A percentile compares a stretch with the other conserved stretches of the same genome.
Conservation (phyloP, 2,797 vertebrate species). For the Sylvia borin region DNA sequence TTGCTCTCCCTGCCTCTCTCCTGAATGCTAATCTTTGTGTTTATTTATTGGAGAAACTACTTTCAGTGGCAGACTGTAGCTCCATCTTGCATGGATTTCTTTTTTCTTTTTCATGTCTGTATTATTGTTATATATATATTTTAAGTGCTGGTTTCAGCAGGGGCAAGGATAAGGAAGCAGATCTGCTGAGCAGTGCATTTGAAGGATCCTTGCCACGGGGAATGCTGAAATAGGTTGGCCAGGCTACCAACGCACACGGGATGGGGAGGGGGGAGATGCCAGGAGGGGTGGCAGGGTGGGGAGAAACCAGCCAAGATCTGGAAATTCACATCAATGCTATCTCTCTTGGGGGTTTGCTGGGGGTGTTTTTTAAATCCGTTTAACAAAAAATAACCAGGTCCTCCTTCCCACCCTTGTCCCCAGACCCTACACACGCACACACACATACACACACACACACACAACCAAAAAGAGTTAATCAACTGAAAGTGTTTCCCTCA, state of each 20-base stretch:
- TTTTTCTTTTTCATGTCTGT: background rate
- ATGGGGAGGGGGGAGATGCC: conserved; percentile 48
- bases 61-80: conserved; percentile 36
- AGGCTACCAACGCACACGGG: conserved; percentile 55
- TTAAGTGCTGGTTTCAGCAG: conserved; percentile 30
- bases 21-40: background rate
- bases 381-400: conserved; percentile 74
- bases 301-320: conserved; percentile 68
- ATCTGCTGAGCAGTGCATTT: conserved; percentile 58
- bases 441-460: background rate
- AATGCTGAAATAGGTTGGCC: conserved; percentile 37
- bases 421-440: conserved; percentile 37
- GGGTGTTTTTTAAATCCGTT: conserved; percentile 47
- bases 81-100: conserved; percentile 31
- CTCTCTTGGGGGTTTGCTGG: conserved; percentile 21
- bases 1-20: background rate
- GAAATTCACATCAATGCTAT: conserved; percentile 46
- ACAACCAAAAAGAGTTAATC: conserved; percentile 66
- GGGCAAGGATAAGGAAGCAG: conserved; percentile 46
- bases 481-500: conserved; percentile 76
- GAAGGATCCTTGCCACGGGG: conserved; percentile 22
- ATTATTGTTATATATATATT: background rate
- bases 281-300: conserved; percentile 5
- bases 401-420: background rate
- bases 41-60: conserved; percentile 56